Conservation (phyloP, 1,140 invertebrate species). For the Campoletis sonorensis region DNA sequence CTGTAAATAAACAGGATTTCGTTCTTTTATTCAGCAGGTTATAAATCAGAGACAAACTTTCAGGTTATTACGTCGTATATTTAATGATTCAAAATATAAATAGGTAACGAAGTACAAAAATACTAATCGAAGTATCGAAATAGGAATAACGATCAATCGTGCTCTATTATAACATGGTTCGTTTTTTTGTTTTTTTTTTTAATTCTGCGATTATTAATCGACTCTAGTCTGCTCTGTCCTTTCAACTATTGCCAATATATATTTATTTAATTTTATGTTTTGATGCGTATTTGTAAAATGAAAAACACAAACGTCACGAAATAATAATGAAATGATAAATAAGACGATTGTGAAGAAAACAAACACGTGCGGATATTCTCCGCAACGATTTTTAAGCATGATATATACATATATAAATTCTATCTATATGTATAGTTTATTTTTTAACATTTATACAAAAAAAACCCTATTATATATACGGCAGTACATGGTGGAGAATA, state of each 20-base stretch:
- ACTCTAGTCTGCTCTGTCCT: conserved; percentile 4
- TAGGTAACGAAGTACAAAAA: conserved; percentile 68
- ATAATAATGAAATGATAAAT: neutral
- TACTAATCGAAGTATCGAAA: conserved; percentile 61
- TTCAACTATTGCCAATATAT: neutral
- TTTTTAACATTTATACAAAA: conserved; percentile 70
- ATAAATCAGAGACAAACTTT: neutral
- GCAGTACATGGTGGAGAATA: conserved; percentile 35
- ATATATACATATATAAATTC: conserved; percentile 1
- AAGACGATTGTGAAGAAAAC: conserved; percentile 40
- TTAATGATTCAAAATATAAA: conserved; percentile 65
- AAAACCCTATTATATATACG: conserved; percentile 61
- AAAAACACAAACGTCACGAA: conserved; percentile 33
- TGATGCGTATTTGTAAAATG: conserved; percentile 27
- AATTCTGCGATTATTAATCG: conserved; percentile 14
- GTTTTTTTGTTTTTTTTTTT: neutral
- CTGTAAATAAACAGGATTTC: neutral
- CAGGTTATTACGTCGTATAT: conserved; percentile 50
- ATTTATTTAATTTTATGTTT: neutral
- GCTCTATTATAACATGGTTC: neutral
- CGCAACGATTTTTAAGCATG: conserved; percentile 21
- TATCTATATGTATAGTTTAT: conserved; percentile 56
- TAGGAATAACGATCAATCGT: conserved; percentile 38
- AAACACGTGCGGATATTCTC: conserved; percentile 24
- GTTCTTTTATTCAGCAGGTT: neutral